These are phyloP conservation scores for Saguinus imperator DNA, from an alignment of 2,113 vertebrate genomes.

Conservation along the genomic window DNA sequence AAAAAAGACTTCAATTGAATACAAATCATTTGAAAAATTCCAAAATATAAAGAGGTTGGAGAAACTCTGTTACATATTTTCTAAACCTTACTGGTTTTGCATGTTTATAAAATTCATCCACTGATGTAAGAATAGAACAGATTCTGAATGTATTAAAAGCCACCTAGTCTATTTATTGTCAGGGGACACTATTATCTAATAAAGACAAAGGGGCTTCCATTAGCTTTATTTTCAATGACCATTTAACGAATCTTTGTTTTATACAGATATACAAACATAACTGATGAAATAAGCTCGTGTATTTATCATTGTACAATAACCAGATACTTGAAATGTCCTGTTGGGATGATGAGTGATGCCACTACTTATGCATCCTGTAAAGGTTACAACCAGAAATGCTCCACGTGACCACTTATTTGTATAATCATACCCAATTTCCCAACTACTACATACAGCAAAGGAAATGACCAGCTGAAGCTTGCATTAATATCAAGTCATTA, in stretches of 20 bases:
- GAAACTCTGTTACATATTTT: conserved; percentile 21
- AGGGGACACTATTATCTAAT: background rate
- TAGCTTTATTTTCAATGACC: conserved; percentile 22
- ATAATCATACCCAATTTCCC: conserved; percentile 23
- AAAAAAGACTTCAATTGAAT: conserved; percentile 46
- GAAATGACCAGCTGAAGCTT: conserved; percentile 41
- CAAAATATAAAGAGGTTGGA: background rate
- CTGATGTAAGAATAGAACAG: conserved; percentile 7
- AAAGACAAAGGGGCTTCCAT: background rate
- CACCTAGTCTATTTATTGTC: background rate
- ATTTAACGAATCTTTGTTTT: conserved; percentile 19
- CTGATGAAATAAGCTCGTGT: conserved; percentile 21
- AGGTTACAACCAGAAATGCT: conserved; percentile 22
- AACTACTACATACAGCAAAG: background rate
- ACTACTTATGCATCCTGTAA: background rate
- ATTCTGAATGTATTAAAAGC: background rate
- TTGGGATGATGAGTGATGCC: background rate
- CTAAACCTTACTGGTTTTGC: conserved; percentile 1
- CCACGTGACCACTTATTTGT: conserved; percentile 24
- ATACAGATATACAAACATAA: conserved; percentile 28
- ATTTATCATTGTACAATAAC: conserved; percentile 44
- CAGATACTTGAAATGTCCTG: conserved; percentile 44
- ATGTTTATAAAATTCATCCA: conserved; percentile 31
- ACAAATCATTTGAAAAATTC: conserved; percentile 11
- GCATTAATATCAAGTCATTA: conserved; percentile 41